phyloP scores from a whole-genome alignment of 2,888 invertebrate species.

The Ochropacha duplaris region DNA sequence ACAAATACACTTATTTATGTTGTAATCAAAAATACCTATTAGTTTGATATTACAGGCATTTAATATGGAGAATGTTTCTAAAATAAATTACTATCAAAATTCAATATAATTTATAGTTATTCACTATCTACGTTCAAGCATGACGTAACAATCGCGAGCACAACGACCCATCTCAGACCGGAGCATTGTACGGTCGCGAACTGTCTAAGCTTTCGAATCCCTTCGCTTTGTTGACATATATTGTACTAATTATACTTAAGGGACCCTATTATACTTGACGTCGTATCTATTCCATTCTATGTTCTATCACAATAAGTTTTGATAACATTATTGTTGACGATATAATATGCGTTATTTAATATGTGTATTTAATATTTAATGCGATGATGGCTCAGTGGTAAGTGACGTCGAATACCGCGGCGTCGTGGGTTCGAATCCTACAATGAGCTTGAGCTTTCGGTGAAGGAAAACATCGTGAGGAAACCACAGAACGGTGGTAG shows the following conservation, averaged over 20 bases:
- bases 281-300: background rate
- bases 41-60: background rate
- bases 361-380: no score
- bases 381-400: no score
- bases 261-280: background rate
- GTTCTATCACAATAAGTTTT: background rate
- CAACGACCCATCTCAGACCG: background rate
- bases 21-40: no score
- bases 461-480: no score
- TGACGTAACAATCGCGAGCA: background rate
- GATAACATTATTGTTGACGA: background rate
- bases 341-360: no score
- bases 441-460: no score
- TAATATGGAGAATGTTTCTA: background rate
- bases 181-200: background rate
- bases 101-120: background rate
- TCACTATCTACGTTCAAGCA: background rate
- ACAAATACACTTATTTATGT: no score
- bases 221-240: conserved; percentile 2
- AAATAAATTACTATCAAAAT: background rate
- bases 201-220: background rate
- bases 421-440: no score
- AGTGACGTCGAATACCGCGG: no score
- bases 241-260: conserved; percentile 3
- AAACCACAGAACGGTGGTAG: no score